Evolutionary conservation across 2,797 vertebrate species (phyloP).

Genomic region (Myripristis jacobus): DNA sequence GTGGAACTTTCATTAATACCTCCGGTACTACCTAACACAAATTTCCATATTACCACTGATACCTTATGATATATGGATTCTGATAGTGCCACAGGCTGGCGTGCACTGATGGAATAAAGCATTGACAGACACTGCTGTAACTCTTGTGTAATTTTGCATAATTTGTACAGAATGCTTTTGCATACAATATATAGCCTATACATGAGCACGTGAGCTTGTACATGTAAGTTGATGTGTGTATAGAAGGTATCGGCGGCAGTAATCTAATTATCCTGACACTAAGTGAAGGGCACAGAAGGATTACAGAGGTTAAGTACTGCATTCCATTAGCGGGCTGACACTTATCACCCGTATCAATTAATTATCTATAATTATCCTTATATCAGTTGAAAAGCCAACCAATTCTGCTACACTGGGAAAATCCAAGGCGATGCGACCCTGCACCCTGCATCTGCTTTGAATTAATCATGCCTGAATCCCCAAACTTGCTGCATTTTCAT

Average conservation of each 20-base stretch:
- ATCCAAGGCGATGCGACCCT: conserved; percentile 8
- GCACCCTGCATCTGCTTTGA: background rate
- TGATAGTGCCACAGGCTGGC: background rate
- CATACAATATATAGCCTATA: background rate
- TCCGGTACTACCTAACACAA: background rate
- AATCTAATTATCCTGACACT: conserved; percentile 80
- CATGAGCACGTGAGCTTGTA: conserved; percentile 12
- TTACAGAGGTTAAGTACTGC: conserved; percentile 77
- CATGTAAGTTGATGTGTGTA: conserved; percentile 14
- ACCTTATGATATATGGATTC: background rate
- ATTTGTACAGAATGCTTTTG: background rate
- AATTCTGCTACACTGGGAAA: conserved; percentile 39
- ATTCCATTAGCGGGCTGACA: conserved; percentile 81
- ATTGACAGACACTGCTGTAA: too few species aligned
- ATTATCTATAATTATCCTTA: conserved; percentile 78
- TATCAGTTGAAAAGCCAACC: conserved; percentile 60
- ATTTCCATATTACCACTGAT: conserved; percentile 9
- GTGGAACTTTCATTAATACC: conserved; percentile 41
- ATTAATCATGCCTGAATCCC: conserved; percentile 21
- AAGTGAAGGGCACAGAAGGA: conserved; percentile 75
- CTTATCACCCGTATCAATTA: conserved; percentile 76
- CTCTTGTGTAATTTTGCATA: background rate
- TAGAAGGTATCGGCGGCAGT: conserved; percentile 70
- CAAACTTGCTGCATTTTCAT: conserved; percentile 32
- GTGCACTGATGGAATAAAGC: too few species aligned